Evolutionary conservation across 2,113 vertebrate species (phyloP), one percentile per base, ranked within the genome.

Genomic region (Scomber japonicus): DNA sequence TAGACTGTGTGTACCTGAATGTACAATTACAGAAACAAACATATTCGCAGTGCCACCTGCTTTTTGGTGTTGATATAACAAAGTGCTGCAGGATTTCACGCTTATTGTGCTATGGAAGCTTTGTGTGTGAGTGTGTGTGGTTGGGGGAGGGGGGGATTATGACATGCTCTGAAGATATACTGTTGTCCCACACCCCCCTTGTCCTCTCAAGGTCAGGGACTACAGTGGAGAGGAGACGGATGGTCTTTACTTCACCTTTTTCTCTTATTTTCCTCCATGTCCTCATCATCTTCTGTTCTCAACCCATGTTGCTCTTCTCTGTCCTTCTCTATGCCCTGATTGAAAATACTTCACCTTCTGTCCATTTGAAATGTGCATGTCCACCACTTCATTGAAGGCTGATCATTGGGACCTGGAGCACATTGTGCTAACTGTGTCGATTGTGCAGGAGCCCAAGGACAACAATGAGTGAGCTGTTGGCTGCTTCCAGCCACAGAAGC

Each of bases 191-290:
- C 4, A 35, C n/a, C 44, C 11, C 54, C 15, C 65, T 85, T 64
- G 81, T 89, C 87, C 75, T 86, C 24, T 85, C 83, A 93, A 89
- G 83, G 90, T 90, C 74, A 17, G 31, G 51, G 53, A 46, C 45
- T n/a, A 15, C 55, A 45, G n/a, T 27, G 50, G n/a, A 51, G 75
- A 77, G 82, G 60, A 51, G 59, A 76, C 54, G 55, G 62, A 40
- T 78, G 77, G 65, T 82, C 71, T 81, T 89, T 76, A 77, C 76
- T 48, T 60, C 35, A 40, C 35, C 35, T 35, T 57, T 50, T 14
- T 14, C 21, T 11, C 0, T 2, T 62, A 21, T 21, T 67, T 51
- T 51, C 24, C 45, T 3, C 56, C 35, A 40, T 9, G 35, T 40
- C 35, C 35, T 40, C 35, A 40, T 40, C 45, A 11, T 46, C 57